Evolutionary conservation across 2,888 invertebrate species (phyloP).

Genomic region (Cephus nigrinus): DNA sequence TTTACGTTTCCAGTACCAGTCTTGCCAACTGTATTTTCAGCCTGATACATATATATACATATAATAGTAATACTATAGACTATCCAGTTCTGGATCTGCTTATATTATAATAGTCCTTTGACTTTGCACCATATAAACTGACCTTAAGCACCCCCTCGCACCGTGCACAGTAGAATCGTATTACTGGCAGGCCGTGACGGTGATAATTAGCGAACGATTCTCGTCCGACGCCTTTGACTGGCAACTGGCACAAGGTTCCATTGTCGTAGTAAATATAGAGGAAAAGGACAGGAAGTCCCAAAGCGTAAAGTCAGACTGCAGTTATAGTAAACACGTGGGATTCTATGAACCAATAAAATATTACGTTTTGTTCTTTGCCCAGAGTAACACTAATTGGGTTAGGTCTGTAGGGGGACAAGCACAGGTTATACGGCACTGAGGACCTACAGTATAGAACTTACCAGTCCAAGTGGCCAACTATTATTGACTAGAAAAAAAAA

Average conservation of each 20-base stretch:
- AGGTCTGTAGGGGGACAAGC: neutral
- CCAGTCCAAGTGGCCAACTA: constrained; percentile 1
- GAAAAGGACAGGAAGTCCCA: constrained; percentile 1
- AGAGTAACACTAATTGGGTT: neutral
- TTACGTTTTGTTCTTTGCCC: constrained; percentile 14
- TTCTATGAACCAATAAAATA: constrained; percentile 24
- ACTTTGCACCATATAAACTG: neutral
- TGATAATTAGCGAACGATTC: constrained; percentile 2
- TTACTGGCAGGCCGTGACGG: neutral
- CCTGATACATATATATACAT: neutral
- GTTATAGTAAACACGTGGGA: constrained; percentile 24
- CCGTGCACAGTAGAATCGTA: neutral
- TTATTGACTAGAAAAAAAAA: constrained; percentile 5
- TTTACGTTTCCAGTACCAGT: neutral
- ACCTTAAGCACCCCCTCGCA: neutral
- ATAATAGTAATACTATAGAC: neutral
- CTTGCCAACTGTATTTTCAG: neutral
- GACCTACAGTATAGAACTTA: neutral
- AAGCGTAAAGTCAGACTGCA: constrained; percentile 10
- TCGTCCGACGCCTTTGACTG: neutral
- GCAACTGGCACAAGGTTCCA: neutral
- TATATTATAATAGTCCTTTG: neutral
- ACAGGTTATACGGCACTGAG: neutral
- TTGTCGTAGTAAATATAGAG: neutral
- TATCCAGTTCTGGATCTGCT: neutral